Evolutionary conservation across 2,113 vertebrate species (phyloP).

Genomic region (Callopanchax toddi): DNA sequence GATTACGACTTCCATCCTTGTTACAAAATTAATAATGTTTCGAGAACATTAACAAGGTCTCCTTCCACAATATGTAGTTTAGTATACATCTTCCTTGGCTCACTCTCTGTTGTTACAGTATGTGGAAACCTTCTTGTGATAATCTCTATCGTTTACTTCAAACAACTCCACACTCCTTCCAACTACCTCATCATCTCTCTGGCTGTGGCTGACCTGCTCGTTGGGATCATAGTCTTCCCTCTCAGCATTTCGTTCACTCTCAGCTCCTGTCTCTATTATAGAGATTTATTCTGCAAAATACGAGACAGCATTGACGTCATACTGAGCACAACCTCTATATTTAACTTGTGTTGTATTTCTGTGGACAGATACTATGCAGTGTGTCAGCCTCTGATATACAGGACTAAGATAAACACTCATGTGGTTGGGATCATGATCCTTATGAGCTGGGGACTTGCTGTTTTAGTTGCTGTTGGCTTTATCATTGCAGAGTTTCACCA

Average conservation of each 20-base stretch:
- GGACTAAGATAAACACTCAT: slow-evolving; percentile 72
- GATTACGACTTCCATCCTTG: slow-evolving; percentile 21
- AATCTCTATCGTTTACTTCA: slow-evolving; percentile 34
- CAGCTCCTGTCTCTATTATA: slow-evolving; percentile 35
- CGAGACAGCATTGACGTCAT: slow-evolving; percentile 39
- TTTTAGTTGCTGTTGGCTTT: slow-evolving; percentile 78
- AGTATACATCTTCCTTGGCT: slow-evolving; percentile 23
- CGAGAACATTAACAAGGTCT: neutral
- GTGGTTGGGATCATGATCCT: slow-evolving; percentile 77
- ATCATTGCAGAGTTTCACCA: slow-evolving; percentile 25
- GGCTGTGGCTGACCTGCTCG: slow-evolving; percentile 30
- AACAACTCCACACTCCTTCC: slow-evolving; percentile 37
- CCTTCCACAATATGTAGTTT: slow-evolving; percentile 24
- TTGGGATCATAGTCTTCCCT: slow-evolving; percentile 24
- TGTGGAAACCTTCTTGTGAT: slow-evolving; percentile 42
- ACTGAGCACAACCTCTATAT: slow-evolving; percentile 46
- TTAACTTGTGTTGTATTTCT: slow-evolving; percentile 57
- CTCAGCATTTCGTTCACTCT: slow-evolving; percentile 24
- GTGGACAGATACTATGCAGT: slow-evolving; percentile 63
- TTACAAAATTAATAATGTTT: slow-evolving; percentile 10
- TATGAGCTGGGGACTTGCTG: slow-evolving; percentile 81
- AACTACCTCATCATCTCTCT: slow-evolving; percentile 35
- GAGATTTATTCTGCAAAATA: slow-evolving; percentile 47
- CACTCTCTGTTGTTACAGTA: slow-evolving; percentile 19
- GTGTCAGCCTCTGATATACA: slow-evolving; percentile 77